Base-by-base conservation (phyloP, 2,888 invertebrate genomes). In the Ichneumoninae sp. region DNA sequence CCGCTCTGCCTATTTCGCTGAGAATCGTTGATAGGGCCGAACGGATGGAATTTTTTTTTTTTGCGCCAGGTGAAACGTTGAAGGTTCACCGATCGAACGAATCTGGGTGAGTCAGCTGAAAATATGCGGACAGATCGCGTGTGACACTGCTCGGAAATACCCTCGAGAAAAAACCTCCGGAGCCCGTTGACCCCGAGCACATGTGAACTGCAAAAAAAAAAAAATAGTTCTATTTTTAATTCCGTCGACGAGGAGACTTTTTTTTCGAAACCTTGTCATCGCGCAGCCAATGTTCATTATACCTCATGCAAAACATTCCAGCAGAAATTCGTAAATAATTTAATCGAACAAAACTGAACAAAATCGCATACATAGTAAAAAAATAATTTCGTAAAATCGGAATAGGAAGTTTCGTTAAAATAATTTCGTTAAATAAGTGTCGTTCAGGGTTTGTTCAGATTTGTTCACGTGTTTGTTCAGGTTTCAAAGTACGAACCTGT, bases 151-250 rank as follows among this genome's bases (percentile, higher is more conserved):
- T 36, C 60, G 70, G 71, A 30, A 26, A 71, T 52, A 63, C 22
- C 63, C 65, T 26, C 10, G 22, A 33, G 47, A 40, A 65, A n/a
- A 68, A 40, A 76, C 40, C 74, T 78, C 36, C 40, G 1, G 69
- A 69, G 70, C 70, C 10, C 54, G 36, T 60, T 47, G 54, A 57
- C 22, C 10, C 30, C 26, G 36, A 66, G 36, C 78, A 73, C 74
- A 78, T 74, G 81, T 77, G 74, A 73, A 73, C n/a, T 30, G 52
- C 0, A 78, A 75, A 60, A 54, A 50, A 60, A 83, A 10, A 66
- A 44, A 26, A 22, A n/a, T 30, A 19, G 40, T 79, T 85, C 79
- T 85, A 85, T 68, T 79, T 85, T 33, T 13, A 78, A 10, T 22
- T 60, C 3, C 44, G n/a, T 36, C 47, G 26, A 30, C n/a, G 68